Evolutionary conservation across 2,888 invertebrate genomes (phyloP).

Genomic region (Melipona beecheii): DNA sequence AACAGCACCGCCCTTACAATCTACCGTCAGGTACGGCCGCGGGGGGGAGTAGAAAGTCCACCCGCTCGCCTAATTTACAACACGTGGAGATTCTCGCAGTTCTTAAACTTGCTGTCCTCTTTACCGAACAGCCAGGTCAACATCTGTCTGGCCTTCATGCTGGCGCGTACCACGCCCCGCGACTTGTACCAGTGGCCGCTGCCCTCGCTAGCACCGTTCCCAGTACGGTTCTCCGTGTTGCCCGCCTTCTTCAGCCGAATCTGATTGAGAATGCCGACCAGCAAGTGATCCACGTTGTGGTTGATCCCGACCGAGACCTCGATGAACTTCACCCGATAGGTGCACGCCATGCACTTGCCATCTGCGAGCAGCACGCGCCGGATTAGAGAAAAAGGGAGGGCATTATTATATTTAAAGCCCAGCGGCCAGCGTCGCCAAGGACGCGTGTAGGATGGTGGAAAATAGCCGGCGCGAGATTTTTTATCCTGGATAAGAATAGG

Average conservation of each 20-base stretch:
- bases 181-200: slow-evolving; percentile 94
- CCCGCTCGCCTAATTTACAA: slow-evolving; percentile 46
- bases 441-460: not conserved
- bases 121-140: slow-evolving; percentile 96
- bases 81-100: slow-evolving; percentile 94
- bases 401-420: not conserved
- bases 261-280: slow-evolving; percentile 96
- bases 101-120: slow-evolving; percentile 95
- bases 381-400: slow-evolving; percentile 15
- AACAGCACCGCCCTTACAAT: slow-evolving; percentile 21
- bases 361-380: slow-evolving; percentile 86
- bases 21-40: slow-evolving; percentile 43
- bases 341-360: slow-evolving; percentile 96
- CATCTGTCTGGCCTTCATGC: slow-evolving; percentile 96
- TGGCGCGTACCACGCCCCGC: slow-evolving; percentile 92
- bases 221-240: slow-evolving; percentile 84
- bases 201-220: slow-evolving; percentile 74
- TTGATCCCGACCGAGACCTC: slow-evolving; percentile 98
- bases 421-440: not conserved
- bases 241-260: slow-evolving; percentile 92
- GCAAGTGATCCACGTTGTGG: slow-evolving; percentile 97
- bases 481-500: not conserved
- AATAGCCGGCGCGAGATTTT: slow-evolving; percentile 1
- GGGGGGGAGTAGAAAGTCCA: not conserved
- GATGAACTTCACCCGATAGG: slow-evolving; percentile 96